A percentile compares a stretch with the other conserved stretches of the same genome.
Conservation (phyloP, 2,113 vertebrate species). For the Suricata suricatta region DNA sequence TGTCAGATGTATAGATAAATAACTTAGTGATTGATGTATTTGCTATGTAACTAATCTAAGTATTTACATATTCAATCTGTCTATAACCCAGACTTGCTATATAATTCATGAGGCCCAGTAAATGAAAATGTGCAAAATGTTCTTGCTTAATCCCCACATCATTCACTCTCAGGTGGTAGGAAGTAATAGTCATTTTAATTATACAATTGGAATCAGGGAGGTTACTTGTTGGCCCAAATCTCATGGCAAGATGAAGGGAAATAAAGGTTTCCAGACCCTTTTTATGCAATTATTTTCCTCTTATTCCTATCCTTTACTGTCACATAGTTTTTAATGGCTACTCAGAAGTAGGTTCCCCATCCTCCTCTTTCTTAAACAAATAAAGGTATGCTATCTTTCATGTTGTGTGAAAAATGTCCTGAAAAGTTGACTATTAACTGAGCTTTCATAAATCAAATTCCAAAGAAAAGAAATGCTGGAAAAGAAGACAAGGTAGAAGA, state of each 20-base stretch:
- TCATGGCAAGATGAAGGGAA: background rate
- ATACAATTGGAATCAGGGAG: background rate
- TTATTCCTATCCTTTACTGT: background rate
- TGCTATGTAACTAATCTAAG: background rate
- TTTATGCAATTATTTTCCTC: background rate
- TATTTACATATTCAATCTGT: background rate
- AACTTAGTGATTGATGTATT: background rate
- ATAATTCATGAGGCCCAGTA: background rate
- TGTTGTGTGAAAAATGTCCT: background rate
- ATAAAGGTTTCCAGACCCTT: background rate
- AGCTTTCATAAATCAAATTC: constrained; percentile 1
- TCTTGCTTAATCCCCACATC: background rate
- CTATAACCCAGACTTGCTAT: background rate
- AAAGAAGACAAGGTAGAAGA: background rate
- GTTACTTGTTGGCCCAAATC: background rate
- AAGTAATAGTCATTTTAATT: background rate
- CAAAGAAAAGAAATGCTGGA: background rate
- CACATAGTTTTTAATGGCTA: background rate
- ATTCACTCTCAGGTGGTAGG: background rate
- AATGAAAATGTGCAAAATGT: background rate
- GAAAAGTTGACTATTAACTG: background rate
- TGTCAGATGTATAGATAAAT: background rate
- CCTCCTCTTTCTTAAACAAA: background rate
- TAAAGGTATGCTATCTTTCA: background rate
- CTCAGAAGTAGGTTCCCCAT: background rate